Percentiles rank a stretch among this genome's conserved stretches.
These are phyloP conservation scores for Machaerirhynchus nigripectus DNA, from an alignment of 2,113 vertebrate genomes.

Conservation along the genomic window DNA sequence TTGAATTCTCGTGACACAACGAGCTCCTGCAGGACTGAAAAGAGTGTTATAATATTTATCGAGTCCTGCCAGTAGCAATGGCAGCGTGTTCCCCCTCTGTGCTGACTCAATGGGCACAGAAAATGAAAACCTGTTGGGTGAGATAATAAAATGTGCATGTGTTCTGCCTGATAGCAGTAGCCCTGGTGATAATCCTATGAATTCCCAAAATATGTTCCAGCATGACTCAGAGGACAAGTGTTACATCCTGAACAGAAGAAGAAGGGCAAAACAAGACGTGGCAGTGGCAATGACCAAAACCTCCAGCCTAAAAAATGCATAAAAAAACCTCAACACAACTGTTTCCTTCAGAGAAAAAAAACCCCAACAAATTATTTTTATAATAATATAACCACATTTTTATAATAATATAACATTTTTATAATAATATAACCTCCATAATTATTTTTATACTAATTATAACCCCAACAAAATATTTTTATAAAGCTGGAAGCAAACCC, in stretches of 20 bases:
- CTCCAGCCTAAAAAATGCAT: not conserved
- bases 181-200: slow-evolving; percentile 65
- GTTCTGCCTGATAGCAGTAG: slow-evolving; percentile 61
- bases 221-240: slow-evolving; percentile 28
- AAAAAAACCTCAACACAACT: not conserved
- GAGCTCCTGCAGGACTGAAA: slow-evolving; percentile 15
- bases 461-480: rapidly evolving
- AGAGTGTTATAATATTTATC: slow-evolving; percentile 6
- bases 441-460: no score
- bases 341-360: not conserved
- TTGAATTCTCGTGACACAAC: not conserved
- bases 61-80: slow-evolving; percentile 16
- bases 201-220: slow-evolving; percentile 51
- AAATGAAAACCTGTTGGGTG: slow-evolving; percentile 58
- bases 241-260: not conserved
- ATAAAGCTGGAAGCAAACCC: not conserved
- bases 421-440: no score
- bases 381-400: no score
- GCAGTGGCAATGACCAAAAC: not conserved
- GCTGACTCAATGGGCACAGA: slow-evolving; percentile 45
- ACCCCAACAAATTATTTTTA: rapidly evolving
- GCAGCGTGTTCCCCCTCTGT: not conserved
- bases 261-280: not conserved
- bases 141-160: slow-evolving; percentile 66
- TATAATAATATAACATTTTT: no score